Conservation (phyloP, 2,113 vertebrate genomes). For the Perca schrenkii region DNA sequence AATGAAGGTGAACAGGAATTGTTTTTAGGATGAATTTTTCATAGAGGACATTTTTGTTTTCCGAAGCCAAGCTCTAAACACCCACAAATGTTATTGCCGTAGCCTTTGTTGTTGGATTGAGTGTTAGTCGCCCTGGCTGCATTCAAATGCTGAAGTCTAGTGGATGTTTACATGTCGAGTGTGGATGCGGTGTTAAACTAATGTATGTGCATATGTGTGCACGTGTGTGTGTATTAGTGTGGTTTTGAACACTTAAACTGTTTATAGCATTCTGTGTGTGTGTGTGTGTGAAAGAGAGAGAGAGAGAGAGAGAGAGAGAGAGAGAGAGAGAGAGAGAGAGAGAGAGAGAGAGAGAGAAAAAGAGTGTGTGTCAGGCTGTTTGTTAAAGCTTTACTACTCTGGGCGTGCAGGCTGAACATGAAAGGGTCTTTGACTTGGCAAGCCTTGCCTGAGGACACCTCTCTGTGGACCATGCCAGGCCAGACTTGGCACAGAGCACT, state of each 20-base stretch:
- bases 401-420: slow-evolving; percentile 81
- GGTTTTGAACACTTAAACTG: slow-evolving; percentile 70
- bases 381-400: slow-evolving; percentile 79
- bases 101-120: slow-evolving; percentile 67
- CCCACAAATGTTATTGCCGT: slow-evolving; percentile 60
- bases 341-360: slow-evolving; percentile 32
- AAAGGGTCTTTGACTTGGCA: slow-evolving; percentile 89
- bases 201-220: slow-evolving; percentile 49
- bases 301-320: slow-evolving; percentile 1
- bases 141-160: slow-evolving; percentile 49
- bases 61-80: slow-evolving; percentile 60
- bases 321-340: not conserved
- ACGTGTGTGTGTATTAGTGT: slow-evolving; percentile 40
- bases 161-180: slow-evolving; percentile 66
- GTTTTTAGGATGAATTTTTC: slow-evolving; percentile 73
- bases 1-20: slow-evolving; percentile 72
- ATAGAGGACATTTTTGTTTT: slow-evolving; percentile 65
- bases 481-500: slow-evolving; percentile 88
- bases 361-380: slow-evolving; percentile 58
- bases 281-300: slow-evolving; percentile 45
- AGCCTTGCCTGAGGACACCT: slow-evolving; percentile 88
- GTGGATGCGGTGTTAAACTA: slow-evolving; percentile 40
- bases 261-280: slow-evolving; percentile 58
- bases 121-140: slow-evolving; percentile 59
- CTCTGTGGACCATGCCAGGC: slow-evolving; percentile 90